These are phyloP conservation scores for Scytalopus superciliaris DNA, from an alignment of 2,113 vertebrate species.

Conservation along the genomic window DNA sequence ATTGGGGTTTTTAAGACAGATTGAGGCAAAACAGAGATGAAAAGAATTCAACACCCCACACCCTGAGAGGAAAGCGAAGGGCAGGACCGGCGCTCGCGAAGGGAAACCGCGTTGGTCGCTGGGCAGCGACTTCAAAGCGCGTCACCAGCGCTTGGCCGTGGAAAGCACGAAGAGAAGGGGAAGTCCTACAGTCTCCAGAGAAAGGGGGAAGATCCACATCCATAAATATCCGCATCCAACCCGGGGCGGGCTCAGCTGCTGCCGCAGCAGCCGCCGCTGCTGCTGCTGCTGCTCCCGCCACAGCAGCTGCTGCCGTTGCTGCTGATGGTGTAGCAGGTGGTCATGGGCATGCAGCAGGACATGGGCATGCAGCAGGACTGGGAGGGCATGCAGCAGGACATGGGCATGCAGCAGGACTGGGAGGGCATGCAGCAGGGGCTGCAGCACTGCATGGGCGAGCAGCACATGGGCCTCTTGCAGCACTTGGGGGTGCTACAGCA, in stretches of 20 bases:
- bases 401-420: not conserved
- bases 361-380: not conserved
- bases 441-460: not conserved
- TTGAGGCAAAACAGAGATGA: rapidly evolving
- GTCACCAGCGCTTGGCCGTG: rapidly evolving
- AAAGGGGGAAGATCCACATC: not conserved
- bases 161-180: not conserved
- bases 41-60: not conserved
- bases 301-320: not conserved
- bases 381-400: not conserved
- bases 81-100: rapidly evolving
- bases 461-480: not conserved
- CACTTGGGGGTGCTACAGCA: not conserved
- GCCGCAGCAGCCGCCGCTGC: rapidly evolving
- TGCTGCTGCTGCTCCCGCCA: rapidly evolving
- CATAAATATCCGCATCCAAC: not conserved
- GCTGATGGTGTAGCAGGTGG: slow-evolving; percentile 1
- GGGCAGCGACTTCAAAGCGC: not conserved
- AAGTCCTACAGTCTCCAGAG: not conserved
- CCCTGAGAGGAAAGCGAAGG: not conserved
- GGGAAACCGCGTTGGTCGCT: rapidly evolving
- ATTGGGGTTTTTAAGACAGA: not conserved
- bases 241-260: rapidly evolving
- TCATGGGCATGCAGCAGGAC: not conserved
- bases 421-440: not conserved